Base-by-base conservation (phyloP, 2,113 vertebrate genomes). In the Agelaius phoeniceus region DNA sequence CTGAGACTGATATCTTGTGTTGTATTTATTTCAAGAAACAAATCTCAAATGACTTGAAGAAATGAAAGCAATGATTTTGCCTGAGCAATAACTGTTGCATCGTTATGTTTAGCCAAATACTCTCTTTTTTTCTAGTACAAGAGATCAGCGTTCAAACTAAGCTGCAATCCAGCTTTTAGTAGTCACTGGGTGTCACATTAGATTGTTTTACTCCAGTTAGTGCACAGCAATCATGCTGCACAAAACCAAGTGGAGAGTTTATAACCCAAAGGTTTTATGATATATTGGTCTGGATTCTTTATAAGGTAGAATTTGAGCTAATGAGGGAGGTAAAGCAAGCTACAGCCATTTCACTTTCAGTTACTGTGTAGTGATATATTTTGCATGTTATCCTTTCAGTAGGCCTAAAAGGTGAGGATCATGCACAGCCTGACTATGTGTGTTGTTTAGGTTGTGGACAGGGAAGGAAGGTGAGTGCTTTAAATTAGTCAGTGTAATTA, bases 21-120 rank as follows among this genome's bases (percentile, higher is more conserved):
- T 91, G 11, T 69, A 92, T 96, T 97, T 97, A 96, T 98, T 97
- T 97, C 95, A 96, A 97, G 91, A 97, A 98, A 94, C 79, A 96
- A 94, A 93, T 93, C 91, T 96, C 76, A 97, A 95, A 97, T 97
- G 31, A 96, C 90, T 97, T 96, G 91, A 95, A 97, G 71, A 76
- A 97, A 83, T 97, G 80, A 97, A 97, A 96, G 94, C 93, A 96
- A 84, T 94, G 15, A 93, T 97, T 97, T 97, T 97, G 76, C 94
- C 95, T 96, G 91, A 96, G 84, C 94, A 94, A 74, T 97, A 96
- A 89, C 84, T 97, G 92, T 96, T 96, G 76, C 87, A 93, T 97
- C 89, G 77, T 97, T 97, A 93, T 93, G 80, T 96, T 97, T 96
- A 94, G 89, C 87, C 91, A 95, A 93, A 95, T 96, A 94, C 55